Evolutionary conservation across 1,140 invertebrate species (phyloP).

Genomic region (Zaprionus inermis): DNA sequence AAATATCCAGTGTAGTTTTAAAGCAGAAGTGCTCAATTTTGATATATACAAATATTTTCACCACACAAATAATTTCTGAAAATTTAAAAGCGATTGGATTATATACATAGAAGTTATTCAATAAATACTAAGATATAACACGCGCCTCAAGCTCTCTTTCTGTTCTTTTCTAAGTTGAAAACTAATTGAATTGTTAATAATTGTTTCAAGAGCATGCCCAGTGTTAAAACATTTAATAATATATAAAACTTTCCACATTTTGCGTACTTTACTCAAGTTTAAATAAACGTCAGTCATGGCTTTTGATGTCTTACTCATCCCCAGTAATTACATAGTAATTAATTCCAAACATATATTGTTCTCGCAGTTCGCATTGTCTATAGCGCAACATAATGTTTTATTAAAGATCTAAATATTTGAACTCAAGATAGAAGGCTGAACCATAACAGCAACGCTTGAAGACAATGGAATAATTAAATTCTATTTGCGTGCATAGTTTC

Average conservation of each 20-base stretch:
- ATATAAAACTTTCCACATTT: background rate
- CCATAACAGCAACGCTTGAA: background rate
- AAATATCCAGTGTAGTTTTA: too few relatives aligned
- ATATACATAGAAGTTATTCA: too few relatives aligned
- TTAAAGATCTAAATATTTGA: background rate
- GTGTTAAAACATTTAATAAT: too few relatives aligned
- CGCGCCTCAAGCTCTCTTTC: too few relatives aligned
- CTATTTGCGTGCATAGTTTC: conserved; percentile 17
- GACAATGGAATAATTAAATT: conserved; percentile 11
- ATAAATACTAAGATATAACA: too few relatives aligned
- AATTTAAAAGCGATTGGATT: too few relatives aligned
- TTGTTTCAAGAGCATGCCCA: too few relatives aligned
- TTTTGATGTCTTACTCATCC: background rate
- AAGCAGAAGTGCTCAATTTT: too few relatives aligned
- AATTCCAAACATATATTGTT: conserved; percentile 1
- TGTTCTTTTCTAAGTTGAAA: too few relatives aligned
- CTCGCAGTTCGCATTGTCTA: background rate
- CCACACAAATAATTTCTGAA: too few relatives aligned
- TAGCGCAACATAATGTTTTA: background rate
- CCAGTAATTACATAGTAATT: background rate
- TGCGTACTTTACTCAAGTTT: background rate
- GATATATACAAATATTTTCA: too few relatives aligned
- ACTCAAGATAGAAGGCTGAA: background rate
- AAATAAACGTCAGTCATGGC: background rate
- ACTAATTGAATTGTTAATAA: too few relatives aligned